Evolutionary conservation across 2,888 invertebrate species (phyloP).

Genomic region (Erannis defoliaria): DNA sequence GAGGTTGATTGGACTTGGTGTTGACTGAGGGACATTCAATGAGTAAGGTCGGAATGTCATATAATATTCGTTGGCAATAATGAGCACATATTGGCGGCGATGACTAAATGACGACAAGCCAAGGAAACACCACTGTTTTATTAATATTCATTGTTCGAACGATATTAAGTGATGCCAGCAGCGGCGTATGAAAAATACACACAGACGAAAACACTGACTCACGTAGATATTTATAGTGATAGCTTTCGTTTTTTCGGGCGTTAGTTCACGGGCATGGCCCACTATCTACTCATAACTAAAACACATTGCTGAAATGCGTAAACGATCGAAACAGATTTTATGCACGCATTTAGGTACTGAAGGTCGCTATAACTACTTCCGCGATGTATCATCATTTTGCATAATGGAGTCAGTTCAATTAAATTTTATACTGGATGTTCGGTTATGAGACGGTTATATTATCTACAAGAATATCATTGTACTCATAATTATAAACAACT

Average conservation of each 20-base stretch:
- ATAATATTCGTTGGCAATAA: constrained; percentile 23
- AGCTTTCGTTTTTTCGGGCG: constrained; percentile 62
- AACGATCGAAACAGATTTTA: constrained; percentile 17
- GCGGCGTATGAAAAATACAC: constrained; percentile 38
- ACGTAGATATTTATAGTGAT: constrained; percentile 61
- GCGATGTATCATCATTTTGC: constrained; percentile 13
- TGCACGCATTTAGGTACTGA: constrained; percentile 20
- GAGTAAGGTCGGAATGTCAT: constrained; percentile 21
- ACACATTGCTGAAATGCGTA: constrained; percentile 17
- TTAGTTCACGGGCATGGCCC: constrained; percentile 64
- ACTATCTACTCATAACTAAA: constrained; percentile 13
- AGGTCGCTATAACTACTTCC: constrained; percentile 8
- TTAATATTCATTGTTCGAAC: constrained; percentile 36
- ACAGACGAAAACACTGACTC: constrained; percentile 52
- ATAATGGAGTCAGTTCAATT: constrained; percentile 1
- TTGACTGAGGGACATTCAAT: constrained; percentile 3
- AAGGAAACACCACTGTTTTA: constrained; percentile 31
- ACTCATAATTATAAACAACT: no score
- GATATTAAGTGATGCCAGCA: constrained; percentile 28
- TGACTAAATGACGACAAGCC: constrained; percentile 32
- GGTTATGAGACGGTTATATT: not conserved
- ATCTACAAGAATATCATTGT: not conserved
- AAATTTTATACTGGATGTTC: not conserved
- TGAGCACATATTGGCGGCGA: constrained; percentile 19
- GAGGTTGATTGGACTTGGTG: not conserved